Evolutionary conservation across 35 echinoderm and acorn worm genomes (phyloP).

Genomic region (Apostichopus japonicus): DNA sequence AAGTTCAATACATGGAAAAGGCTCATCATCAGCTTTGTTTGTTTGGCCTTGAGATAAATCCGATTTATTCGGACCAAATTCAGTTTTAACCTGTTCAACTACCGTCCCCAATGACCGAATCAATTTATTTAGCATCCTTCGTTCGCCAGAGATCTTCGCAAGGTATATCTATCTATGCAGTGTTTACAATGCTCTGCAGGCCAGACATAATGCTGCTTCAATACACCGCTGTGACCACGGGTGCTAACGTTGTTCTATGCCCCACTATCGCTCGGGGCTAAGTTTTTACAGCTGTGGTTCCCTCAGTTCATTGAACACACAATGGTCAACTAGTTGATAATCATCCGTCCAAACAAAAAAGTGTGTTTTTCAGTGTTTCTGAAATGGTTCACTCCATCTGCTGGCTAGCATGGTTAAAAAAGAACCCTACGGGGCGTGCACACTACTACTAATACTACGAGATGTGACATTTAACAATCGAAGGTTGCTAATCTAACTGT

Average conservation of each 20-base stretch:
- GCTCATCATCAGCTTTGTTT: conserved; percentile 23
- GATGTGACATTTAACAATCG: background rate
- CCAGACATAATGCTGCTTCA: too few species aligned
- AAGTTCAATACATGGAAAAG: background rate
- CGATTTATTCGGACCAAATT: conserved; percentile 21
- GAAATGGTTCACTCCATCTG: too few species aligned
- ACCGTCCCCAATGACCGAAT: background rate
- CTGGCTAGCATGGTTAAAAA: too few species aligned
- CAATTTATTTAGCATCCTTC: background rate
- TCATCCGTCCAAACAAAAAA: background rate
- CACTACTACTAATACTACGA: background rate
- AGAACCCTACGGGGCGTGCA: too few species aligned
- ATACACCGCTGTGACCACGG: background rate
- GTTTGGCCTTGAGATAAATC: conserved; percentile 17
- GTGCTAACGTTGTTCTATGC: background rate
- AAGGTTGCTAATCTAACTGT: background rate
- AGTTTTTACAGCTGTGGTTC: conserved; percentile 35
- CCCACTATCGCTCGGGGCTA: background rate
- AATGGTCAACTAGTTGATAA: conserved; percentile 35
- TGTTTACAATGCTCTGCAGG: too few species aligned
- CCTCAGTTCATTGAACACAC: conserved; percentile 5
- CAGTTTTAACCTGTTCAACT: background rate
- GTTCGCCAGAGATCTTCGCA: background rate
- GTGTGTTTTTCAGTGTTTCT: too few species aligned
- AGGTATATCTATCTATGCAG: background rate